Base-by-base conservation (phyloP, 2,113 vertebrate species). In the Cheirogaleus medius region DNA sequence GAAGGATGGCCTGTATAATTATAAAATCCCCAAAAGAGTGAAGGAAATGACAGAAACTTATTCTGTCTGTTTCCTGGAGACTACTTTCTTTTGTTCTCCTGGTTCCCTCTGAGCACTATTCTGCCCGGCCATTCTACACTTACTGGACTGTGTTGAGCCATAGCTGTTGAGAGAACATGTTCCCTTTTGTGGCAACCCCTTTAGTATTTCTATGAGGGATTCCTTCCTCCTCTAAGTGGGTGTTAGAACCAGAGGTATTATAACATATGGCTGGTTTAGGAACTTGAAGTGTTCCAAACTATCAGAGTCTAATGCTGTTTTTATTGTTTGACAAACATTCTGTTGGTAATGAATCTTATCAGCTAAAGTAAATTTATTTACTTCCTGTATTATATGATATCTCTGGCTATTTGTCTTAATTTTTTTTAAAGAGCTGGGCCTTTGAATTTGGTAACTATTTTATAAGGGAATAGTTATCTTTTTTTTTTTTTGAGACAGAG, bases 331-430 rank as follows among this genome's bases (percentile, higher is more conserved):
- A 63, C 42, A 54, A 29, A 78, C 2, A 56, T 82, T 90, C 76
- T 95, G 94, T 66, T 69, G 73, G 42, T 73, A 90, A 87, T 93
- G 69, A 88, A 91, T 76, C 37, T 89, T 95, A 74, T 6, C n/a
- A 95, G 39, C 37, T 71, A 56, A 86, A 90, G 85, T 94, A 69
- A 93, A 82, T 91, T 87, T 91, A 56, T 85, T 96, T 89, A 56
- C 34, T 86, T 91, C 27, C 20, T 93, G 1, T 91, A 60, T 85
- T 77, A 54, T 73, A 37, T 87, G 64, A 86, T 91, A 10, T 56
- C 20, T 93, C 42, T 96, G 73, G 37, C 34, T 83, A 37, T 96
- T 90, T 97, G 54, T 90, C 68, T 78, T 66, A 29, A 10, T 44
- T 82, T 29, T 39, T 56, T 88, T 87, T 78, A 58, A 42, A 93